Conservation (phyloP, 2,797 vertebrate species). For the Schizothorax lantsangensis region DNA sequence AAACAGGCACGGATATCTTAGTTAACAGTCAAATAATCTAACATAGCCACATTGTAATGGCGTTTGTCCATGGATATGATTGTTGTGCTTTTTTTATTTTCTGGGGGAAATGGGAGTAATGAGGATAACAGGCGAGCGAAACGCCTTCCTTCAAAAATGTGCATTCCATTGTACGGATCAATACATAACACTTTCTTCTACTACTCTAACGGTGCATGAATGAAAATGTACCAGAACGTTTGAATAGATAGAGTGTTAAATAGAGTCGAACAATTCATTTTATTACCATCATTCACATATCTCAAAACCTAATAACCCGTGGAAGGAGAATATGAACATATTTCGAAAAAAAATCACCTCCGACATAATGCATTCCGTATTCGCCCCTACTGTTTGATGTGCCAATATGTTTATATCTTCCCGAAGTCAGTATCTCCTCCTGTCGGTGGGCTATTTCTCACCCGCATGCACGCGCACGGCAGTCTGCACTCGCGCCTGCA, state of each 20-base stretch:
- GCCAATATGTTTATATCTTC: conserved; percentile 54
- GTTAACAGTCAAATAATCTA: conserved; percentile 31
- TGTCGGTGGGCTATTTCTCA: conserved; percentile 42
- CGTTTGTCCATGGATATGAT: conserved; percentile 41
- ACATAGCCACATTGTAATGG: conserved; percentile 12
- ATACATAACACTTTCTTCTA: conserved; percentile 62
- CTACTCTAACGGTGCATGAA: conserved; percentile 67
- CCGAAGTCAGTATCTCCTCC: conserved; percentile 38
- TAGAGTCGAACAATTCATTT: conserved; percentile 90
- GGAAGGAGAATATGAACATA: conserved; percentile 86
- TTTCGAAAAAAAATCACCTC: conserved; percentile 74
- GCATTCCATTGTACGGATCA: conserved; percentile 62
- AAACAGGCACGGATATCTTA: conserved; percentile 25
- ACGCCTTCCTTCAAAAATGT: conserved; percentile 63
- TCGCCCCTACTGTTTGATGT: conserved; percentile 57
- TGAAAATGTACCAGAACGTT: conserved; percentile 73
- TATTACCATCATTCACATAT: conserved; percentile 85
- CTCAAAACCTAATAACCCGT: conserved; percentile 86
- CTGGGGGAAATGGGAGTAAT: conserved; percentile 32
- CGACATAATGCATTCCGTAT: conserved; percentile 66
- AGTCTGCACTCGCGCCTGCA: conserved; percentile 27
- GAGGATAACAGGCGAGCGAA: conserved; percentile 52
- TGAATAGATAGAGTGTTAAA: conserved; percentile 80
- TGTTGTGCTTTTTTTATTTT: conserved; percentile 39
- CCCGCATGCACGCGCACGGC: conserved; percentile 44